Conservation (phyloP, 2,113 vertebrate species). For the Lepus americanus region DNA sequence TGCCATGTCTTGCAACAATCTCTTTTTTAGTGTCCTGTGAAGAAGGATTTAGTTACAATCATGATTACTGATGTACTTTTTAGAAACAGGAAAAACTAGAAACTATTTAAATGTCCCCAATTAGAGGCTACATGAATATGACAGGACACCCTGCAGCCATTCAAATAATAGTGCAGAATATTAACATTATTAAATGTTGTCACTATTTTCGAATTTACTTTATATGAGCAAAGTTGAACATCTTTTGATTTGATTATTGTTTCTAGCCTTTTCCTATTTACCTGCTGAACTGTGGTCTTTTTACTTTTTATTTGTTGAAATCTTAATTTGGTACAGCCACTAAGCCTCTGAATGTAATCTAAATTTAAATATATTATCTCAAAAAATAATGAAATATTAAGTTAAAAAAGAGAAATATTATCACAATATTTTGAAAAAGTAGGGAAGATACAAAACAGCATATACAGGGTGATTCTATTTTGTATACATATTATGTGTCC, state of each 20-base stretch:
- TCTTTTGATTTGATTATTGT: too few relatives aligned
- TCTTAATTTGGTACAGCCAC: too few relatives aligned
- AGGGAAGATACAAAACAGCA: not conserved
- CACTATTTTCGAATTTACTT: too few relatives aligned
- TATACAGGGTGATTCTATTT: not conserved
- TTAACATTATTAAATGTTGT: not conserved
- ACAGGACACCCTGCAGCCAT: not conserved
- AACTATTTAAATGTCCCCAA: not conserved
- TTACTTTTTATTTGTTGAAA: too few relatives aligned
- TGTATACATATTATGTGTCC: not conserved
- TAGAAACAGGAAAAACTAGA: slow-evolving; percentile 39
- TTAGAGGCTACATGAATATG: not conserved
- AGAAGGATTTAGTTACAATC: slow-evolving; percentile 25
- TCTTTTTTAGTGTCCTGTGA: slow-evolving; percentile 39
- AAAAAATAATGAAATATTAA: too few relatives aligned
- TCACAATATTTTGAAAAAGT: slow-evolving; percentile 25
- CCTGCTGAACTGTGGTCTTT: too few relatives aligned
- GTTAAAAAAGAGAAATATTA: not conserved
- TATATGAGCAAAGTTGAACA: too few relatives aligned
- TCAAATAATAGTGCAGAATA: not conserved
- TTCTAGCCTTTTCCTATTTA: too few relatives aligned
- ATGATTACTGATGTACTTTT: not conserved
- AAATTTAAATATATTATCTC: too few relatives aligned
- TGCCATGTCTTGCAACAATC: slow-evolving; percentile 33
- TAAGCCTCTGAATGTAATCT: too few relatives aligned